Evolutionary conservation across 2,797 vertebrate genomes (phyloP).

Genomic region (Anomalospiza imberbis): DNA sequence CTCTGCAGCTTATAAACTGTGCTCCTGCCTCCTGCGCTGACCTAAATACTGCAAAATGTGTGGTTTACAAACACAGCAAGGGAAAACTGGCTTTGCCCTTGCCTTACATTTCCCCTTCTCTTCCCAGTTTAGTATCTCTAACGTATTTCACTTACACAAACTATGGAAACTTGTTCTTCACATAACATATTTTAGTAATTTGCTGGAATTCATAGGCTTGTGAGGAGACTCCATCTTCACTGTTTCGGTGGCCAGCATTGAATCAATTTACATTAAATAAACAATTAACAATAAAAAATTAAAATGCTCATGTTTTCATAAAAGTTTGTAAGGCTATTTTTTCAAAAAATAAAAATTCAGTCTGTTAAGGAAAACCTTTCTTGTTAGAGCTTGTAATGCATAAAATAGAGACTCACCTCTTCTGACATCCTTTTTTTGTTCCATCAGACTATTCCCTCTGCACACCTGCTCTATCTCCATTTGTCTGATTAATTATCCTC

Average conservation of each 20-base stretch:
- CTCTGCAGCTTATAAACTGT: not conserved
- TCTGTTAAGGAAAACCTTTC: not conserved
- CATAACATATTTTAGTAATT: not conserved
- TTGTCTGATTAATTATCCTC: slow-evolving; percentile 51
- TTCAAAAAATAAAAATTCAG: not conserved
- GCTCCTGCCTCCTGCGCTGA: not conserved
- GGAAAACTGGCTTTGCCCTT: slow-evolving; percentile 16
- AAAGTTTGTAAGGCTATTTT: not conserved
- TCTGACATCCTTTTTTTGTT: slow-evolving; percentile 6
- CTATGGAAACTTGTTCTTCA: not conserved
- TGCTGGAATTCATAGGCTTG: not conserved
- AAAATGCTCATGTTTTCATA: not conserved
- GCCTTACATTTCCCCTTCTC: not conserved
- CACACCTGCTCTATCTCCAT: slow-evolving; percentile 28
- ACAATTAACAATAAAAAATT: not conserved
- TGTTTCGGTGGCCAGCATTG: not conserved
- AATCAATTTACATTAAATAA: not conserved
- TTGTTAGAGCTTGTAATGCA: not conserved
- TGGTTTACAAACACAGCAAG: slow-evolving; percentile 31
- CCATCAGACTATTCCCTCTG: not conserved
- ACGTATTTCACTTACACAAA: not conserved
- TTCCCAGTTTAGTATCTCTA: not conserved
- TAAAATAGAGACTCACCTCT: not conserved
- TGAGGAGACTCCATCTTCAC: not conserved
- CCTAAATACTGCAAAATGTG: not conserved